phyloP scores from a whole-genome alignment of 2,797 vertebrate genomes.

The Pangasius djambal region DNA sequence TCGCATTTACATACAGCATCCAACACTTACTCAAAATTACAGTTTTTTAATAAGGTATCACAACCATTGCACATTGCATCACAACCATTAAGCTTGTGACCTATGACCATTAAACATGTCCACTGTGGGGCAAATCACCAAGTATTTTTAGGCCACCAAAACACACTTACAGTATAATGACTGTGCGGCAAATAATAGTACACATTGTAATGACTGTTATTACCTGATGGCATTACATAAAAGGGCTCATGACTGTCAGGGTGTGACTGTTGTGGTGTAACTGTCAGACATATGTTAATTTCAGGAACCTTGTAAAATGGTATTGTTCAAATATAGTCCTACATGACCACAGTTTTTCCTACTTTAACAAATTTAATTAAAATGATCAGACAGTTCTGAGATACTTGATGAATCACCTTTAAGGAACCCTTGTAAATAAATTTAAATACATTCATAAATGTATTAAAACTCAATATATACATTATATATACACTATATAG shows the following conservation, averaged over 20 bases:
- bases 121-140: background rate
- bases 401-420: background rate
- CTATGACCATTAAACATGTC: background rate
- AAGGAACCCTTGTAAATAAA: background rate
- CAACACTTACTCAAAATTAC: background rate
- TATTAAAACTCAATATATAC: background rate
- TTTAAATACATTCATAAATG: background rate
- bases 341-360: background rate
- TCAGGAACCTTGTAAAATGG: background rate
- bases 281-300: background rate
- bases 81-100: background rate
- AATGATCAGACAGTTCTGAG: background rate
- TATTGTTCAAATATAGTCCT: background rate
- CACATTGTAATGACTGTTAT: conserved; percentile 44
- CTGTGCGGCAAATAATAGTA: conserved; percentile 39
- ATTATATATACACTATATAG: background rate
- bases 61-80: background rate
- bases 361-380: background rate
- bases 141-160: conserved; percentile 35
- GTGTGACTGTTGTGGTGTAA: conserved; percentile 30
- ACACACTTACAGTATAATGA: conserved; percentile 41
- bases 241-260: conserved; percentile 20
- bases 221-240: conserved; percentile 35
- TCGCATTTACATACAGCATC: background rate
- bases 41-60: background rate